Evolutionary conservation across 2,888 invertebrate genomes (phyloP), one percentile per base, ranked within the genome.

Genomic region (Ametastegia equiseti): DNA sequence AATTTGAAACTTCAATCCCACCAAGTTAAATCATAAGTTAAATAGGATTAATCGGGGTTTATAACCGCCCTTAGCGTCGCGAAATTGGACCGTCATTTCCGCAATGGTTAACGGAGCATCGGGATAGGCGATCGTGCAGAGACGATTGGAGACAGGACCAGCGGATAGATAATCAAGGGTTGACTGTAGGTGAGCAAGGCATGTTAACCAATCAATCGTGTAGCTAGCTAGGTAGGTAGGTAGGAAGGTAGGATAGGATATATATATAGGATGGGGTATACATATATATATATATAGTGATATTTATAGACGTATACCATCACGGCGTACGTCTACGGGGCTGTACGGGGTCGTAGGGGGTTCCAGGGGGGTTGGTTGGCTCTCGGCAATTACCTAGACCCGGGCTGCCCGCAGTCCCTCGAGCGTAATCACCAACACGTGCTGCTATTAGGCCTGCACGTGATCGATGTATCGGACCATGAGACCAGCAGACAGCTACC

Each of bases 401-500:
- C 86, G 88, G 86, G 87, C 88, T 87, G 87, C 86, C 87, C 85
- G 85, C 87, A 85, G 88, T 89, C 88, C 88, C 88, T 85, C 87
- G 88, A 88, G 88, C 89, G 88, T 89, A 89, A 89, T 89, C 89
- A 89, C 88, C 88, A 86, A 89, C 89, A 89, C 89, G 89, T 89
- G 89, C 89, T 88, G 86, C 89, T 89, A 89, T 88, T 89, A 89
- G 88, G 87, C 86, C 85, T 85, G 87, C 88, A 88, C 89, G 88
- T 89, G 89, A 89, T 89, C 89, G 88, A 89, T 89, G 87, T 86
- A 87, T 86, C 82, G 85, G 75, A 54, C 50, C 75, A 54, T 75
- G 75, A 86, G 82, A 82, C 83, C 85, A 82, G 81, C 83, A 85
- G 86, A 86, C 87, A 88, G 88, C 75, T 67, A 67, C 36, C 65